Evolutionary conservation across 37 sponge, comb jelly and placozoan genomes (phyloP), one percentile per base, ranked within the genome.

Genomic region (Bolinopsis microptera): DNA sequence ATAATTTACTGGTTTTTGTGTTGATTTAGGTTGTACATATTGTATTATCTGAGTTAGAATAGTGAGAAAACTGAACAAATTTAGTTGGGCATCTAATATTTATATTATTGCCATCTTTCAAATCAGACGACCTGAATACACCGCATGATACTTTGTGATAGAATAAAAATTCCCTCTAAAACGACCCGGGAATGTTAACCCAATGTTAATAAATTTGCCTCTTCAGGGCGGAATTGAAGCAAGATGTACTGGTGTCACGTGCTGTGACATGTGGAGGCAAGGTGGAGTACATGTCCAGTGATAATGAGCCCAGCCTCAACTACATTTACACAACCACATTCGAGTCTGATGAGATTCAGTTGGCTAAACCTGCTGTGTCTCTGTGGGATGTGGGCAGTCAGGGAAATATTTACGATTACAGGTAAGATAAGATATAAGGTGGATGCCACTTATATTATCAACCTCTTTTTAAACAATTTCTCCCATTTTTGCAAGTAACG

Each of bases 261-360:
- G 18, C 30, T 1, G 26, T 86, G 3, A 21, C 41, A 22, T 86
- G 90, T 39, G 90, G 90, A 26, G 90, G 90, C n/a, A 86, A 86
- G 26, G 90, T 86, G 26, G 61, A 41, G 61, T 86, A 86, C 90
- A 39, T 41, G 90, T 86, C 90, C 3, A 33, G 90, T 86, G 90
- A 86, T 30, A 86, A 86, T 23, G 90, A 86, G 31, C 90, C 90
- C 30, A 86, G 90, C 39, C 61, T 41, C n/a, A 86, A 41, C 61
- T 86, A 86, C 90, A 16, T 86, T 1, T 86, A 86, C 61, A 41
- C 41, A 9, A 86, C 41, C 30, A 41, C 61, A 9, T 86, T 86
- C 90, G 48, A 39, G 3, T 27, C 23, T 28, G 90, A 86, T 38
- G 18, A 24, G 23, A 86, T 86, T 5, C n/a, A 39, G 61, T 48